Evolutionary conservation across 2,113 vertebrate species (phyloP).

Genomic region (Rutilus rutilus): DNA sequence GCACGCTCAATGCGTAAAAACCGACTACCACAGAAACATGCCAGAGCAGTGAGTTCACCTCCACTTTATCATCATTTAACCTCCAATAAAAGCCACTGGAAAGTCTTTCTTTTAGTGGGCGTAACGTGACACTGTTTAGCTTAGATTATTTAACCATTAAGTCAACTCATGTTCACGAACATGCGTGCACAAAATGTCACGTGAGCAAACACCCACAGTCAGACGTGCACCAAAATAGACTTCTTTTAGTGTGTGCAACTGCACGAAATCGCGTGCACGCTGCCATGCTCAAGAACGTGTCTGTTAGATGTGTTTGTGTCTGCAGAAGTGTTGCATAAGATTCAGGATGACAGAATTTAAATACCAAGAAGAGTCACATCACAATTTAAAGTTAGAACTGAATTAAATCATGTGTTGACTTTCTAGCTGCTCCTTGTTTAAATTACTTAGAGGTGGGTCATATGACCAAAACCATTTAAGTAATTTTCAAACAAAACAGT

Average conservation of each 20-base stretch:
- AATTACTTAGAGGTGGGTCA: too few species aligned
- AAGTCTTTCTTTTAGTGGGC: not conserved
- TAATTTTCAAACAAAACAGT: not conserved
- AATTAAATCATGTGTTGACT: too few species aligned
- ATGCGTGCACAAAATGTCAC: not conserved
- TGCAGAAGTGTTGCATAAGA: not conserved
- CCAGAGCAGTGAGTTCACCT: slow-evolving; percentile 59
- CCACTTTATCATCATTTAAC: slow-evolving; percentile 14
- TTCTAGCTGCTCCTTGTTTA: too few species aligned
- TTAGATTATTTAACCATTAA: not conserved
- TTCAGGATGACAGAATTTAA: not conserved
- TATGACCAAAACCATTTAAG: too few species aligned
- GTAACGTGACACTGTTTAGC: not conserved
- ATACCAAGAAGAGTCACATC: not conserved
- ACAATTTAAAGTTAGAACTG: not conserved
- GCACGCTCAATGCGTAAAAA: slow-evolving; percentile 33
- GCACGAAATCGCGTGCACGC: not conserved
- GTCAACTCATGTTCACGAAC: not conserved
- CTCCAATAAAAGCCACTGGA: slow-evolving; percentile 12
- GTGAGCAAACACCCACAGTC: not conserved
- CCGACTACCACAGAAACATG: slow-evolving; percentile 45
- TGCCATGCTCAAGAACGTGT: not conserved
- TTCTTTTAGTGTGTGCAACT: not conserved
- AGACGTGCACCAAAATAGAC: not conserved
- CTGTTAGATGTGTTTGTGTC: not conserved